Base-by-base conservation (phyloP, 2,888 invertebrate genomes). In the Vanessa cardui region DNA sequence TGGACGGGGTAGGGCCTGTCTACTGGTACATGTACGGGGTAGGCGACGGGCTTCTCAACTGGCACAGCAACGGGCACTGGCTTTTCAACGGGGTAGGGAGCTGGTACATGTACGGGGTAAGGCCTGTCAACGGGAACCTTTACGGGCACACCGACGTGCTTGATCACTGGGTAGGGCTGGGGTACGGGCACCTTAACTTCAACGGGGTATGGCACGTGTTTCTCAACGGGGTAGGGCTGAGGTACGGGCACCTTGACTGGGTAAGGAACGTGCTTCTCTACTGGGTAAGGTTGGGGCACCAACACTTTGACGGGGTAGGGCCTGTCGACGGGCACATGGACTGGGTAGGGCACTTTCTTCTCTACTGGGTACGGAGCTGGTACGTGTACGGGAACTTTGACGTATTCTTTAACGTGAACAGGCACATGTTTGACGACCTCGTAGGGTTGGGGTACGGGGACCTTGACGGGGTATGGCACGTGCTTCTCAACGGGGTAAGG, bases 241-340 rank as follows among this genome's bases (percentile, higher is more conserved):
- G 96, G 96, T 67, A 96, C 96, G 71, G 93, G 95, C 59, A 96
- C 95, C 91, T 96, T 95, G 18, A 97, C 96, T 77, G 96, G 96
- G 83, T 94, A 94, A 46, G 95, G 96, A 16, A 96, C 86, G 83
- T 95, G 94, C 85, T 96, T 96, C 86, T 96, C 96, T 20, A 96
- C 96, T 73, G 96, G 96, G 89, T 96, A 96, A 76, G 96, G 96
- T 79, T 96, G 96, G 69, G 96, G 96, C 66, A 96, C 96, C 66
- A 94, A 91, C 64, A 96, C 96, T 89, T 96, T 96, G 78, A 96
- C 96, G 80, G 96, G 96, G 85, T 95, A 95, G 69, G 96, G 96
- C 85, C 95, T 95, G 86, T 96, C 96, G 74, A 96, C 96, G 78
- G 94, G 95, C 64, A 96, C 95, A 77, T 94, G 94, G 64, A 94